phyloP scores from a whole-genome alignment of 2,113 vertebrate genomes.

The Chloropsis hardwickii region DNA sequence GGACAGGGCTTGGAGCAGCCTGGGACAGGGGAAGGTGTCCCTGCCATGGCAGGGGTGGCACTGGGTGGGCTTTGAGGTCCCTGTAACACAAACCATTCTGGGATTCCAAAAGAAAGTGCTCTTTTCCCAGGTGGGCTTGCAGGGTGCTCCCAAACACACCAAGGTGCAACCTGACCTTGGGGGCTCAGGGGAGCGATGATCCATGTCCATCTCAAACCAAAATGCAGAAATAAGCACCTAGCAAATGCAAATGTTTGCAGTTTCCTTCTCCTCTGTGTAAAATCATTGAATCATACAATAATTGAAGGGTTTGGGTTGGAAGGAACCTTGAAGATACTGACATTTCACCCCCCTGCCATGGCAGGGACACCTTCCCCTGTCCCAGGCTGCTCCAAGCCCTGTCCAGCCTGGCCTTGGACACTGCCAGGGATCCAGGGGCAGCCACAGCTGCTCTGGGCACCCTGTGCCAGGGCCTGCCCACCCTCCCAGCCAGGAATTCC shows the following conservation, averaged over 20 bases:
- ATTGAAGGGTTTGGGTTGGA: not conserved
- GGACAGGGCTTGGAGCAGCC: not conserved
- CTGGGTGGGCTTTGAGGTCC: not conserved
- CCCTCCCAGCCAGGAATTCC: not conserved
- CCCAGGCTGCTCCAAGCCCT: not conserved
- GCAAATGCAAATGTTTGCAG: not conserved
- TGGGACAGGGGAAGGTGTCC: not conserved
- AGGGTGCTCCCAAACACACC: rapidly evolving
- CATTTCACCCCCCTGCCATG: not conserved
- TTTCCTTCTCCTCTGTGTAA: not conserved
- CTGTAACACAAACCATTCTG: too few species aligned
- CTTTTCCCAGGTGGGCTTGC: not conserved
- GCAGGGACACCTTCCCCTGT: not conserved
- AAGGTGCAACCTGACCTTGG: not conserved
- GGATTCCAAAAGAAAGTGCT: not conserved
- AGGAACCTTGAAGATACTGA: not conserved
- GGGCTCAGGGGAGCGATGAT: not conserved
- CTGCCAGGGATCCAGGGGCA: not conserved
- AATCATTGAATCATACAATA: not conserved
- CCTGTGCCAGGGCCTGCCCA: not conserved
- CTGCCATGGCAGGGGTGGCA: not conserved
- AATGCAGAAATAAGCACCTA: not conserved
- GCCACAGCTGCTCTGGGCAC: not conserved
- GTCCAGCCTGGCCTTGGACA: not conserved
- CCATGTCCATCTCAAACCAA: too few species aligned